These are phyloP conservation scores for Achatina immaculata DNA, from an alignment of 1,140 invertebrate species.

Conservation along the genomic window DNA sequence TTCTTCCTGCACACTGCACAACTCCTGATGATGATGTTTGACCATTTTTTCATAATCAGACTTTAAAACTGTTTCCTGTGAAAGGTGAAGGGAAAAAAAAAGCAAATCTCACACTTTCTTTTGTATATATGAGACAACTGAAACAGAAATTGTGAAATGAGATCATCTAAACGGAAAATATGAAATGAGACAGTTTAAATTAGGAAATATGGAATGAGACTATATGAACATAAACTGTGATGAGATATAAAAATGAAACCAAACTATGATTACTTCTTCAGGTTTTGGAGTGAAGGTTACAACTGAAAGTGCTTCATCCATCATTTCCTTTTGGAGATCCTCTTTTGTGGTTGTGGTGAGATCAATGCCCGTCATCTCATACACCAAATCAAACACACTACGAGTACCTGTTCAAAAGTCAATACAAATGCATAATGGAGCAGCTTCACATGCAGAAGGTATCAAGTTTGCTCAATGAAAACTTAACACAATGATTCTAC, in stretches of 20 bases:
- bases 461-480: no score
- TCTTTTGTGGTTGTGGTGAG: constrained; percentile 59
- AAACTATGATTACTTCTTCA: constrained; percentile 38
- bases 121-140: no score
- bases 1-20: constrained; percentile 54
- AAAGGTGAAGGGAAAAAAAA: no score
- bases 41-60: constrained; percentile 56
- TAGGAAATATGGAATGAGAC: no score
- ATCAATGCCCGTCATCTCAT: constrained; percentile 68
- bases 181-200: neutral
- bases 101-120: constrained; percentile 1
- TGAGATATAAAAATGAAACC: no score
- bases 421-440: no score
- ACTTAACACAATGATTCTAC: no score
- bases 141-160: neutral
- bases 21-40: constrained; percentile 52
- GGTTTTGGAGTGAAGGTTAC: constrained; percentile 54
- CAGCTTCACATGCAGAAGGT: no score
- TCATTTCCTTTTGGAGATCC: constrained; percentile 60
- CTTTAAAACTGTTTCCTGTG: constrained; percentile 55
- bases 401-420: constrained; percentile 65
- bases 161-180: neutral
- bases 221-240: no score
- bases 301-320: constrained; percentile 57
- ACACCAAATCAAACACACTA: constrained; percentile 60